Conservation (phyloP, 1,140 invertebrate genomes). For the Planococcus citri region DNA sequence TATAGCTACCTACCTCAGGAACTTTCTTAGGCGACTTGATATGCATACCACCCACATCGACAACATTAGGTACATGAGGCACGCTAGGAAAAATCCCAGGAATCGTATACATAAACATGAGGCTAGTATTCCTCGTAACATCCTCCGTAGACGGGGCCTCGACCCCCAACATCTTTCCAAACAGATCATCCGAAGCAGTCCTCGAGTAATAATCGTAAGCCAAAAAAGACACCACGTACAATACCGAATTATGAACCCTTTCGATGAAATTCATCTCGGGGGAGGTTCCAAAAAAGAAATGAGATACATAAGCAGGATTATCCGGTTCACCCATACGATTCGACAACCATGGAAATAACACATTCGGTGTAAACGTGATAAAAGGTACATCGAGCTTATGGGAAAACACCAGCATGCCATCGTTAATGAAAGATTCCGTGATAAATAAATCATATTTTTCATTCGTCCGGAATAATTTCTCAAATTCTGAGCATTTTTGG, state of each 20-base stretch:
- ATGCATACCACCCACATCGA: constrained; percentile 47
- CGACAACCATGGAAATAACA: constrained; percentile 45
- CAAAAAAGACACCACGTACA: neutral
- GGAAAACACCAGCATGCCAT: constrained; percentile 29
- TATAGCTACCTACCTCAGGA: constrained; percentile 22
- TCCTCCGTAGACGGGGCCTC: constrained; percentile 26
- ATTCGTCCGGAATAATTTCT: constrained; percentile 22
- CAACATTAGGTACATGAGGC: constrained; percentile 36
- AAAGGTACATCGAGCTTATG: constrained; percentile 37
- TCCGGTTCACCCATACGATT: constrained; percentile 30
- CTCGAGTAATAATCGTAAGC: neutral
- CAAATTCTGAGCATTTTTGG: neutral
- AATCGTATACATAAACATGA: constrained; percentile 45
- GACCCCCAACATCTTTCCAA: constrained; percentile 27
- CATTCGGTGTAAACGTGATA: constrained; percentile 42
- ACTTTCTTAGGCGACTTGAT: constrained; percentile 30
- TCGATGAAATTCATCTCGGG: constrained; percentile 22
- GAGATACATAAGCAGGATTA: constrained; percentile 28
- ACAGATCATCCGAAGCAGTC: neutral
- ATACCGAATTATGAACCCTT: constrained; percentile 22
- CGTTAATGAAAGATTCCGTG: constrained; percentile 29
- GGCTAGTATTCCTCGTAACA: constrained; percentile 29
- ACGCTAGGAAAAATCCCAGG: constrained; percentile 37
- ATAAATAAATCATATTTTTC: constrained; percentile 32
- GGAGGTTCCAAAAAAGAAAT: neutral